Evolutionary conservation across 2,113 vertebrate species (phyloP).

Genomic region (Callospermophilus lateralis): DNA sequence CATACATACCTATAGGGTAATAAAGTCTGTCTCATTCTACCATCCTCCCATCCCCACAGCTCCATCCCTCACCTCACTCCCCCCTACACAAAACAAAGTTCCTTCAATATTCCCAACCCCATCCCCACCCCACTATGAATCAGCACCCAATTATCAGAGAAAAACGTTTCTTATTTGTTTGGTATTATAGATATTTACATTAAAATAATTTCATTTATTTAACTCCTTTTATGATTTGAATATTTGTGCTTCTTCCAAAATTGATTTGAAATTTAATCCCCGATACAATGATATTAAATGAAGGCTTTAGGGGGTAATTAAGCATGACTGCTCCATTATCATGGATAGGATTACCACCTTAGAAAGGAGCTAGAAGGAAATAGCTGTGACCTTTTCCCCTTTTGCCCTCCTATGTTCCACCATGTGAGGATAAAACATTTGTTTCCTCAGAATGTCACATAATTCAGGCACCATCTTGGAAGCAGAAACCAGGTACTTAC

Average conservation of each 20-base stretch:
- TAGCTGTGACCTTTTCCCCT: too few species aligned
- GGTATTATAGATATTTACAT: not conserved
- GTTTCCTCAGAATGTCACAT: too few species aligned
- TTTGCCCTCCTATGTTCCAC: not conserved
- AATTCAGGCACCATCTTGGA: not conserved
- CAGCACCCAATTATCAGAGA: too few species aligned
- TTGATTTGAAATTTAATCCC: not conserved
- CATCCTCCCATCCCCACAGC: too few species aligned
- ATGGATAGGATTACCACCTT: not conserved
- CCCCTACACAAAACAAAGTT: too few species aligned
- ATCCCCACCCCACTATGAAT: too few species aligned
- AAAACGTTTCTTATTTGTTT: not conserved
- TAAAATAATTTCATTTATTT: not conserved
- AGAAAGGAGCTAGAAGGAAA: not conserved
- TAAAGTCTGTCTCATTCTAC: too few species aligned
- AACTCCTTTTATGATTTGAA: not conserved
- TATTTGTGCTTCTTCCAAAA: not conserved
- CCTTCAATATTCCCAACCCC: too few species aligned
- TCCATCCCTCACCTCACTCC: too few species aligned
- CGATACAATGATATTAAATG: not conserved
- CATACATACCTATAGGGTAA: too few species aligned
- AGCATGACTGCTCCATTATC: not conserved
- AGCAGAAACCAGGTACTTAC: not conserved
- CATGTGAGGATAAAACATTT: not conserved
- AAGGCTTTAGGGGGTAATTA: too few species aligned